Evolutionary conservation across 2,797 vertebrate species (phyloP).

Genomic region (Gobionotothen gibberifrons): DNA sequence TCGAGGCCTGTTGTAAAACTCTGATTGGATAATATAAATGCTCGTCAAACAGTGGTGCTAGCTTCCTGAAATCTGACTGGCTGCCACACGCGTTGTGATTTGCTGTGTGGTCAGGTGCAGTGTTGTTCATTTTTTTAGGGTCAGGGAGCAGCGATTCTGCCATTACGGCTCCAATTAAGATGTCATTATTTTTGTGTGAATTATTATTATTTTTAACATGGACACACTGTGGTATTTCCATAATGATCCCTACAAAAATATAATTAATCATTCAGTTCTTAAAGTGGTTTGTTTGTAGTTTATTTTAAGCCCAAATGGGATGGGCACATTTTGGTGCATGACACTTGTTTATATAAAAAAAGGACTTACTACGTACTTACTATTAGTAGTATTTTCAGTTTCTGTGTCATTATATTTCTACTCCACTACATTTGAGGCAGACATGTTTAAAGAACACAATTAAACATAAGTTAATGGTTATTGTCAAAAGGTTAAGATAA

Average conservation of each 20-base stretch:
- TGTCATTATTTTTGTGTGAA: constrained; percentile 2
- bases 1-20: not conserved
- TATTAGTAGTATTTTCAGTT: no score
- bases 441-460: no score
- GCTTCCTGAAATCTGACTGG: constrained; percentile 67
- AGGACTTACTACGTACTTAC: no score
- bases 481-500: no score
- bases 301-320: no score
- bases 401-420: no score
- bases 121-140: constrained; percentile 69
- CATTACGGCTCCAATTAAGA: constrained; percentile 9
- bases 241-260: not conserved
- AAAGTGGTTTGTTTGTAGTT: no score
- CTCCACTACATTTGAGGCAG: no score
- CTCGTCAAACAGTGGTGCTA: constrained; percentile 7
- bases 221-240: not conserved
- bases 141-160: constrained; percentile 37
- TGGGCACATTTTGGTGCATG: no score
- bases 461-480: no score
- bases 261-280: not conserved
- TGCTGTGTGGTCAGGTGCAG: constrained; percentile 53
- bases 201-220: not conserved
- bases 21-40: constrained; percentile 59
- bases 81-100: constrained; percentile 37
- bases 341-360: no score